Evolutionary conservation across 2,113 vertebrate species (phyloP).

Genomic region (Polypterus senegalus): DNA sequence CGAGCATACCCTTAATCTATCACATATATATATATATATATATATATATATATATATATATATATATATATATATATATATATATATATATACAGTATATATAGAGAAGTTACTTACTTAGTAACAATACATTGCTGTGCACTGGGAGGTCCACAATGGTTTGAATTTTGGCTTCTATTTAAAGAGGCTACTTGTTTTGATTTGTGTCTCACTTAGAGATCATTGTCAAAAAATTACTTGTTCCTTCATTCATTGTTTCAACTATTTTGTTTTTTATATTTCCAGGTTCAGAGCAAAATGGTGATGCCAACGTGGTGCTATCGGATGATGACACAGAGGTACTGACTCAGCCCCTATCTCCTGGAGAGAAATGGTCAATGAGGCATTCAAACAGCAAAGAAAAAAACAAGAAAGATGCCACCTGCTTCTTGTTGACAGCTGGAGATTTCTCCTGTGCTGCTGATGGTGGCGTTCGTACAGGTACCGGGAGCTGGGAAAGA

Average conservation of each 20-base stretch:
- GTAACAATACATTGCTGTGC: too few species aligned
- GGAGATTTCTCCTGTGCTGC: constrained; percentile 64
- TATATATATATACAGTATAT: too few species aligned
- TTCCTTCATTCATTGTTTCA: not conserved
- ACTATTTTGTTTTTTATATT: constrained; percentile 6
- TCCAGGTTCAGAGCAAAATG: constrained; percentile 89
- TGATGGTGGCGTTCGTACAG: constrained; percentile 62
- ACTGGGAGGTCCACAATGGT: too few species aligned
- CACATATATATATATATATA: too few species aligned
- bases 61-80: too few species aligned
- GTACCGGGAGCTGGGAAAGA: constrained; percentile 34
- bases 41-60: too few species aligned
- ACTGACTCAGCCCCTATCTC: constrained; percentile 69
- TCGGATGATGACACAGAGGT: constrained; percentile 70
- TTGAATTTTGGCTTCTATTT: too few species aligned
- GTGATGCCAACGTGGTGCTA: constrained; percentile 73
- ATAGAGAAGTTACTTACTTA: too few species aligned
- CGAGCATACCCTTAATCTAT: too few species aligned
- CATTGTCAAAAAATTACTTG: too few species aligned
- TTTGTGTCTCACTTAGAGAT: too few species aligned
- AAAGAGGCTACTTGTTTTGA: too few species aligned
- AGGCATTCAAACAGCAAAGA: constrained; percentile 64
- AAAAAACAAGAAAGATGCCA: constrained; percentile 73
- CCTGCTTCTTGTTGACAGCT: constrained; percentile 79
- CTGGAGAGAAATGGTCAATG: constrained; percentile 59